Conservation (phyloP, 2,797 vertebrate genomes). For the Paratrypauchen microcephalus region DNA sequence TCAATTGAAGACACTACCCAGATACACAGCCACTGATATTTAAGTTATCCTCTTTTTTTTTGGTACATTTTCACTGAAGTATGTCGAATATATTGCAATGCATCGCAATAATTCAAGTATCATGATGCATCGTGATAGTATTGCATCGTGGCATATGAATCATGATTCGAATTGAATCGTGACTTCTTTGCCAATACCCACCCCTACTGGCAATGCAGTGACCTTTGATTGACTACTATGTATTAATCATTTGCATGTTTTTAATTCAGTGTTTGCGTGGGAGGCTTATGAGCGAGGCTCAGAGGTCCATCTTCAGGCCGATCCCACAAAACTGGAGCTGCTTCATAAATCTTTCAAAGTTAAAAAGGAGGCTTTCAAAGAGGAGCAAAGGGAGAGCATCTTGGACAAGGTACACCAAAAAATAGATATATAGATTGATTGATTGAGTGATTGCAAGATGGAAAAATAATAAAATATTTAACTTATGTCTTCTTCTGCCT, state of each 20-base stretch:
- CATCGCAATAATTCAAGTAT: too few relatives aligned
- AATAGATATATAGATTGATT: background rate
- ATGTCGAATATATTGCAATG: too few relatives aligned
- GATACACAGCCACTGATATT: too few relatives aligned
- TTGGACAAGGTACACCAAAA: constrained; percentile 84
- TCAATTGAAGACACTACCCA: too few relatives aligned
- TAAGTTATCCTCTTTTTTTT: too few relatives aligned
- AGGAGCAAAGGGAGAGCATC: constrained; percentile 91
- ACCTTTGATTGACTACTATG: background rate
- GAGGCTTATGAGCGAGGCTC: constrained; percentile 98
- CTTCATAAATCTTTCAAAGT: constrained; percentile 95
- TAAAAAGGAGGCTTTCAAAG: constrained; percentile 98
- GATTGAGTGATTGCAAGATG: background rate
- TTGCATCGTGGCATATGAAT: too few relatives aligned
- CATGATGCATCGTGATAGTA: too few relatives aligned
- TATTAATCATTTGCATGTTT: background rate
- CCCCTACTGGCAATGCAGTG: background rate
- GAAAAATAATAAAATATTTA: background rate
- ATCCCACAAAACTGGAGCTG: constrained; percentile 95
- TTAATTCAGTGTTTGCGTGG: constrained; percentile 92
- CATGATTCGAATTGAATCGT: too few relatives aligned
- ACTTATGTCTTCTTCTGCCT: constrained; percentile 6
- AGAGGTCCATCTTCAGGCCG: constrained; percentile 97
- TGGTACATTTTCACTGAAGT: too few relatives aligned
- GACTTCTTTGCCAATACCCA: too few relatives aligned